A percentile compares a stretch with the other conserved stretches of the same genome.
Evolutionary conservation across 2,113 vertebrate genomes (phyloP).

Genomic region (Bucco capensis): DNA sequence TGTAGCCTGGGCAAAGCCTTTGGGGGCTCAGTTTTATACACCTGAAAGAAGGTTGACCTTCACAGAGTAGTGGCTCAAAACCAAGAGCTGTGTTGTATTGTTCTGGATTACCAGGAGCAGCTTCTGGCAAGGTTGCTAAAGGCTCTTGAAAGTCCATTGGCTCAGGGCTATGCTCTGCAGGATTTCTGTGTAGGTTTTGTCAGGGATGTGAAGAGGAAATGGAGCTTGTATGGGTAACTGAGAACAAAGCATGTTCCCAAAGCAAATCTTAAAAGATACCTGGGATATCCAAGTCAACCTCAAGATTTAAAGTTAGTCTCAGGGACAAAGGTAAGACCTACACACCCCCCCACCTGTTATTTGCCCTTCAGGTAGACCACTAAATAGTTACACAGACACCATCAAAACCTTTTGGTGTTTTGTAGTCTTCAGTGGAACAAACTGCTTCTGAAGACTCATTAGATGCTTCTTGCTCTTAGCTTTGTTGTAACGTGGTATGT

Average conservation of each 20-base stretch:
- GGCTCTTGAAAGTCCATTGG: fast-evolving
- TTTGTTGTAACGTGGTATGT: neutral
- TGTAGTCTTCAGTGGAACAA: neutral
- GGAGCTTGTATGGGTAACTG: neutral
- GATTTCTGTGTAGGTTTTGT: neutral
- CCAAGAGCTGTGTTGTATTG: neutral
- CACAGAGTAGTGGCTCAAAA: neutral
- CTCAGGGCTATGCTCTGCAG: fast-evolving
- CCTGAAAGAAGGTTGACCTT: neutral
- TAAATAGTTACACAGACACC: fast-evolving
- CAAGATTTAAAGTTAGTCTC: neutral
- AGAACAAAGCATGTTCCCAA: neutral
- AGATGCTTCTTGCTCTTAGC: neutral
- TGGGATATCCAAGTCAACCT: neutral
- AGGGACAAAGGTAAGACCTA: neutral
- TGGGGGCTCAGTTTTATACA: neutral
- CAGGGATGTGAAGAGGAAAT: neutral
- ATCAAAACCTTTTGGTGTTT: neutral
- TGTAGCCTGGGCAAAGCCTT: neutral
- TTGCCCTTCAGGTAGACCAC: neutral
- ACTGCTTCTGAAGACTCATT: neutral
- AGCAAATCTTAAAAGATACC: no score
- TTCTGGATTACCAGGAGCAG: neutral
- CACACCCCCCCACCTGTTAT: neutral
- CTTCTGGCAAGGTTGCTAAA: neutral